Percentiles rank a stretch among this genome's conserved stretches.
Evolutionary conservation across 2,888 invertebrate genomes (phyloP).

Genomic region (Nowickia ferox): DNA sequence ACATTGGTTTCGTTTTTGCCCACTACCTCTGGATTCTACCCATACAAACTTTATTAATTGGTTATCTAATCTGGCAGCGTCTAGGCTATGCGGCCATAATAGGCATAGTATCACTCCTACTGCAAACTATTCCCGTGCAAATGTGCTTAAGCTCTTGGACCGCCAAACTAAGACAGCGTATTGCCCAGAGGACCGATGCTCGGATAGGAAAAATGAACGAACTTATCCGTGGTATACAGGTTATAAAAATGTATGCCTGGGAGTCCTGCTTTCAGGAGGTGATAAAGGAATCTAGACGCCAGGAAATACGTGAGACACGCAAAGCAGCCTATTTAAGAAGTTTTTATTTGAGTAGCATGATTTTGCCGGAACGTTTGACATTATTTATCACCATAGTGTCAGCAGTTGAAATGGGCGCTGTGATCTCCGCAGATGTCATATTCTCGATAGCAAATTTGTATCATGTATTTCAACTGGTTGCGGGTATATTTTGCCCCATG

Average conservation of each 20-base stretch:
- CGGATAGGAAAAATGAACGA: slow-evolving; percentile 97
- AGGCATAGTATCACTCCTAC: slow-evolving; percentile 90
- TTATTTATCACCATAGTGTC: slow-evolving; percentile 91
- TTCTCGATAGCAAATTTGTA: slow-evolving; percentile 91
- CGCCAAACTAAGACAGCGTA: slow-evolving; percentile 86
- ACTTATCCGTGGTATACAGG: slow-evolving; percentile 95
- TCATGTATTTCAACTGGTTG: slow-evolving; percentile 87
- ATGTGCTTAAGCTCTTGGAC: slow-evolving; percentile 83
- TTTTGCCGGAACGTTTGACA: slow-evolving; percentile 93
- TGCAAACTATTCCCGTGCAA: slow-evolving; percentile 93
- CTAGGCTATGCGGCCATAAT: slow-evolving; percentile 90
- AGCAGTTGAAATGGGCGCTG: slow-evolving; percentile 88
- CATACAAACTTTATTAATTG: slow-evolving; percentile 86
- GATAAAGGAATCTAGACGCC: slow-evolving; percentile 89
- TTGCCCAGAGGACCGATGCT: slow-evolving; percentile 93
- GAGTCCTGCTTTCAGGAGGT: slow-evolving; percentile 94
- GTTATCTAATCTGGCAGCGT: slow-evolving; percentile 90
- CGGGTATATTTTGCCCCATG: slow-evolving; percentile 86
- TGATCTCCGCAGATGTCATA: slow-evolving; percentile 86
- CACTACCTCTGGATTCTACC: slow-evolving; percentile 96
- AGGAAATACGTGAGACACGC: slow-evolving; percentile 86
- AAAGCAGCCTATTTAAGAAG: slow-evolving; percentile 87
- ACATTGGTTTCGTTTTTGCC: slow-evolving; percentile 91
- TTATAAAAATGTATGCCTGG: slow-evolving; percentile 99
- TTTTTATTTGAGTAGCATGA: slow-evolving; percentile 87